phyloP scores from a whole-genome alignment of 2,797 vertebrate genomes.

The Sebastes itinus region DNA sequence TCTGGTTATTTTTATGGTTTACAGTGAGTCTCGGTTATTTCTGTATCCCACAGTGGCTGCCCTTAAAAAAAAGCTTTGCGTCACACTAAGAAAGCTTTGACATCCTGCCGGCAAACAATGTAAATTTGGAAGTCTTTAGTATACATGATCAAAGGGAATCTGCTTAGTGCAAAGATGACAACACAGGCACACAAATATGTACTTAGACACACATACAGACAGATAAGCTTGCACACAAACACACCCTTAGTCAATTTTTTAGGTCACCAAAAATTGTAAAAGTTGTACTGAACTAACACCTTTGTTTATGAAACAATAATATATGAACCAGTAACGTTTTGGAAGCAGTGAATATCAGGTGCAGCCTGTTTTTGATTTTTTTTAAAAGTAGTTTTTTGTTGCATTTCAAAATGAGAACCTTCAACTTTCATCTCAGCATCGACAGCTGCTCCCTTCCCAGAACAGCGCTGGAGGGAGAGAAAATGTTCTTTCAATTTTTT shows the following conservation, averaged over 20 bases:
- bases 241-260: not conserved
- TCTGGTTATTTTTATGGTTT: slow-evolving; percentile 12
- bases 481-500: slow-evolving; percentile 41
- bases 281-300: not conserved
- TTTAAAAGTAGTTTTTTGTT: slow-evolving; percentile 1
- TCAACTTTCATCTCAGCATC: slow-evolving; percentile 35
- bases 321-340: not conserved
- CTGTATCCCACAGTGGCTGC: slow-evolving; percentile 48
- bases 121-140: slow-evolving; percentile 49
- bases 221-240: not conserved
- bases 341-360: not conserved
- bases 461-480: slow-evolving; percentile 26
- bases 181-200: slow-evolving; percentile 1
- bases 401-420: slow-evolving; percentile 25
- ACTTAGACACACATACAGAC: not conserved
- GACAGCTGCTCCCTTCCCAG: slow-evolving; percentile 4
- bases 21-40: slow-evolving; percentile 36
- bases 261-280: not conserved
- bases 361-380: not conserved
- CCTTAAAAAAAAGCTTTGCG: slow-evolving; percentile 23
- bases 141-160: slow-evolving; percentile 58
- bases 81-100: slow-evolving; percentile 53
- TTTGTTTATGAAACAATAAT: not conserved
- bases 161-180: slow-evolving; percentile 31
- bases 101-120: slow-evolving; percentile 58